phyloP scores from a whole-genome alignment of 2,113 vertebrate species.

The Colius striatus region DNA sequence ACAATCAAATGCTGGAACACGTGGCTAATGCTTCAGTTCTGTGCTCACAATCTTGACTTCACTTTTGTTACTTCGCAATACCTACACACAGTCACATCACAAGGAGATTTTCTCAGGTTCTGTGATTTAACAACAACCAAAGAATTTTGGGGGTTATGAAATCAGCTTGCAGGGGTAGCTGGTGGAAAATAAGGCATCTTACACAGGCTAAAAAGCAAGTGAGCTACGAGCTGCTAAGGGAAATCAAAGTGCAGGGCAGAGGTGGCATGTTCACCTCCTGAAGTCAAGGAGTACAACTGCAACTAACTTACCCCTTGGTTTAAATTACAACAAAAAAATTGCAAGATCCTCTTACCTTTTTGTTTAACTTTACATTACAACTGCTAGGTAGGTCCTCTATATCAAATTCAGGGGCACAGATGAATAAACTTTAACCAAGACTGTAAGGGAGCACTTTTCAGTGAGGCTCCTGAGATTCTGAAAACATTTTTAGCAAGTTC shows the following conservation, averaged over 20 bases:
- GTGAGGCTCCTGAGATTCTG: background rate
- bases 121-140: background rate
- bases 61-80: background rate
- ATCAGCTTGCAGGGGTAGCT: background rate
- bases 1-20: background rate
- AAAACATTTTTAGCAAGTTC: slow-evolving; percentile 9
- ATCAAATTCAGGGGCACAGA: background rate
- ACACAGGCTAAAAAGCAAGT: background rate
- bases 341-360: too few species aligned
- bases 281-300: background rate
- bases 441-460: background rate
- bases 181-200: background rate
- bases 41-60: background rate
- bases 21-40: background rate
- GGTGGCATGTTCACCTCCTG: background rate
- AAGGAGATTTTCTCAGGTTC: background rate
- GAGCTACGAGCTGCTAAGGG: background rate
- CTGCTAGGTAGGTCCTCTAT: background rate
- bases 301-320: background rate
- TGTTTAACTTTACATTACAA: background rate
- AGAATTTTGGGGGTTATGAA: fast-evolving
- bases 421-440: background rate
- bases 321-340: too few species aligned
- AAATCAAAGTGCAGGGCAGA: fast-evolving
- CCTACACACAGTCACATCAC: background rate